Evolutionary conservation across 2,797 vertebrate genomes (phyloP).

Genomic region (Ciconia nigra): DNA sequence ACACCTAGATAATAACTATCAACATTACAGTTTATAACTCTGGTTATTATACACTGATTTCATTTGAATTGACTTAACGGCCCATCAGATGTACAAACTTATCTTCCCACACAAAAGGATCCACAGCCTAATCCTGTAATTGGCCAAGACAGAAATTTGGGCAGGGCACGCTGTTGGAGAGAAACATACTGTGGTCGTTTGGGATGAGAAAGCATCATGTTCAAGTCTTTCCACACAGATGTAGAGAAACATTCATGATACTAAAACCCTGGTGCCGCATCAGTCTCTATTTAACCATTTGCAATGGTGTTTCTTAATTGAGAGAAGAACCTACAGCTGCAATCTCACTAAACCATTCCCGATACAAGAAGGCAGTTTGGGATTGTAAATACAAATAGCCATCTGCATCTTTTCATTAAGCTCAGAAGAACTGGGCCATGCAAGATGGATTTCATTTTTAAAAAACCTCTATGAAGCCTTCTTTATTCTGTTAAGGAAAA

Average conservation of each 20-base stretch:
- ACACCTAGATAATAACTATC: neutral
- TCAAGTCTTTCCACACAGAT: neutral
- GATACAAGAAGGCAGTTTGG: neutral
- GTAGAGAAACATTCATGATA: neutral
- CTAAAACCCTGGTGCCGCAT: neutral
- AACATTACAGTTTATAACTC: neutral
- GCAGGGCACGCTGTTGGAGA: neutral
- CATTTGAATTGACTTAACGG: neutral
- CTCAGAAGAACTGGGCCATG: neutral
- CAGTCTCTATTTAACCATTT: too few species aligned
- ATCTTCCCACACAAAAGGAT: neutral
- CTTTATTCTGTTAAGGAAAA: neutral
- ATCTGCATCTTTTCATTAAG: neutral
- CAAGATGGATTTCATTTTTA: neutral
- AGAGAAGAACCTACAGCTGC: neutral
- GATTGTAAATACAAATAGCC: neutral
- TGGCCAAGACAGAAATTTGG: neutral
- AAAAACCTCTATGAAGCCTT: neutral
- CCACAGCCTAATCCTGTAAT: accelerated
- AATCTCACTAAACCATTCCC: neutral
- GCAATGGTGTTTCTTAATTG: neutral
- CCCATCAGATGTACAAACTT: neutral
- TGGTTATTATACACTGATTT: neutral
- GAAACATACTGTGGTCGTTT: accelerated
- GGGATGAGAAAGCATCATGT: neutral